Percentiles rank a stretch among this genome's conserved stretches.
phyloP scores from a whole-genome alignment of 2,113 vertebrate species.

The Boulengeromyrus knoepffleri region DNA sequence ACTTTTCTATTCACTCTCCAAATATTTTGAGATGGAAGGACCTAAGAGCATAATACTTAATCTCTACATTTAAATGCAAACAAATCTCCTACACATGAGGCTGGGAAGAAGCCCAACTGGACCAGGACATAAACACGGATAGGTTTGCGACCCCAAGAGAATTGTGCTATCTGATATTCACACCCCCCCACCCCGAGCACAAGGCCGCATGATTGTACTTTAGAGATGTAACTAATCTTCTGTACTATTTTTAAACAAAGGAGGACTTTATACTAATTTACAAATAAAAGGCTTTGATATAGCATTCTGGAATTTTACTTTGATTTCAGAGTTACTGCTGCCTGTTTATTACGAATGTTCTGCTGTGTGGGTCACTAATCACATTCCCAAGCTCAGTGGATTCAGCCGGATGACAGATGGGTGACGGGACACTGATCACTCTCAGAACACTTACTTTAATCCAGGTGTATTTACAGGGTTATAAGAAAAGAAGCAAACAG shows the following conservation, averaged over 20 bases:
- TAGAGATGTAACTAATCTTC: constrained; percentile 42
- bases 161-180: background rate
- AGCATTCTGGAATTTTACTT: constrained; percentile 6
- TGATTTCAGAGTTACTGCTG: background rate
- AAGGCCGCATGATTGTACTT: constrained; percentile 25
- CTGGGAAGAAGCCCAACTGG: background rate
- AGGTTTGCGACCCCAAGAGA: background rate
- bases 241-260: constrained; percentile 54
- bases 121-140: background rate
- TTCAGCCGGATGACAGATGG: background rate
- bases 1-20: background rate
- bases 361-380: background rate
- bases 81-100: background rate
- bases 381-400: background rate
- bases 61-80: background rate
- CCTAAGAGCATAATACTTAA: background rate
- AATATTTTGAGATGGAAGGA: background rate
- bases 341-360: background rate
- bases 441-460: constrained; percentile 42
- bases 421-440: background rate
- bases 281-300: constrained; percentile 64
- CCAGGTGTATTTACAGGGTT: constrained; percentile 60
- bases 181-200: background rate
- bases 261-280: constrained; percentile 67
- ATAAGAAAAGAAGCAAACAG: constrained; percentile 39